Percentiles rank a stretch among this genome's conserved stretches.
These are phyloP conservation scores for Zosterops hypoxanthus DNA, from an alignment of 2,113 vertebrate species.

Conservation along the genomic window DNA sequence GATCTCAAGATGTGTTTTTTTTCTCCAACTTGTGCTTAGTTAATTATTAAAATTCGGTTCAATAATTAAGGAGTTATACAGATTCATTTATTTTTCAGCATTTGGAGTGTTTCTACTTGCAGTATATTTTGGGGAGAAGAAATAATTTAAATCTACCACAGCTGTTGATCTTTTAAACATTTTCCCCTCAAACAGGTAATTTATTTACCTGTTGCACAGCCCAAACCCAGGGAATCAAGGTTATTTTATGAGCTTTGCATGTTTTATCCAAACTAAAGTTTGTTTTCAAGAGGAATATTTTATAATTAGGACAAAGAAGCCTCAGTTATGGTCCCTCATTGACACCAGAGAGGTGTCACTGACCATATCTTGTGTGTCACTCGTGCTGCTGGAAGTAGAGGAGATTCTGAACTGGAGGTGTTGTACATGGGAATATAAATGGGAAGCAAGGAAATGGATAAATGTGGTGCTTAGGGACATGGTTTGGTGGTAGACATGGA, in stretches of 20 bases:
- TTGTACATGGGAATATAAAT: background rate
- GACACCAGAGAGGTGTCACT: background rate
- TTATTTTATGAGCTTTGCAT: background rate
- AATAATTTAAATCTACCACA: background rate
- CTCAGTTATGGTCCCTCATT: background rate
- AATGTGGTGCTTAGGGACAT: background rate
- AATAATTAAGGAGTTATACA: slow-evolving; percentile 55
- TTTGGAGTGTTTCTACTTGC: slow-evolving; percentile 27
- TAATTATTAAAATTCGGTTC: slow-evolving; percentile 62
- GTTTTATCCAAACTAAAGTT: background rate
- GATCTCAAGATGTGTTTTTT: background rate
- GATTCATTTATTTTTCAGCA: slow-evolving; percentile 60
- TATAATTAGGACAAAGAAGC: background rate
- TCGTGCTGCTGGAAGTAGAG: accelerated
- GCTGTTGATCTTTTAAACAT: background rate
- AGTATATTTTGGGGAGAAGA: background rate
- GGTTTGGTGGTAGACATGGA: background rate
- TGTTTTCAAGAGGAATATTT: background rate
- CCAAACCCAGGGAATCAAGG: background rate
- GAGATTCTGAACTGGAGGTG: background rate
- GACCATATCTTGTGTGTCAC: background rate
- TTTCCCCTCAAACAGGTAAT: background rate
- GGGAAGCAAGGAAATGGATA: background rate
- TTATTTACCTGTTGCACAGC: background rate
- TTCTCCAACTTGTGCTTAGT: background rate